Conservation (phyloP, 2,797 vertebrate genomes). For the Salarias fasciatus region DNA sequence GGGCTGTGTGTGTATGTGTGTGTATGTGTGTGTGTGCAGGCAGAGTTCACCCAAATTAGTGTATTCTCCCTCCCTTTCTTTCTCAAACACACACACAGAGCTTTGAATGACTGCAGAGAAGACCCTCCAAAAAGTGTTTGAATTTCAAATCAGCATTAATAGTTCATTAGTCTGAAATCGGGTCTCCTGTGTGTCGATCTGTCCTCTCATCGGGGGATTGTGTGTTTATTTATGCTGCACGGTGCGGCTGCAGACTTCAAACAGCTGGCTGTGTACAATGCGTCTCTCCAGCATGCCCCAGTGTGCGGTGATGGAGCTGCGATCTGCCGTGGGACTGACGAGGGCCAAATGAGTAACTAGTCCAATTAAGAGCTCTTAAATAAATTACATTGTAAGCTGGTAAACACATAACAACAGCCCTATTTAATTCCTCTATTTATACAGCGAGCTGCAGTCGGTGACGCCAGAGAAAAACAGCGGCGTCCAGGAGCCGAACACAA, state of each 20-base stretch:
- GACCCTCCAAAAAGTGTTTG: slow-evolving; percentile 61
- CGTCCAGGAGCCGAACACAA: slow-evolving; percentile 29
- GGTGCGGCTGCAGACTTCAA: slow-evolving; percentile 74
- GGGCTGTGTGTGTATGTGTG: not conserved
- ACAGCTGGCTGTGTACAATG: slow-evolving; percentile 75
- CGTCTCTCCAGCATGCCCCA: slow-evolving; percentile 67
- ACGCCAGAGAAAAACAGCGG: slow-evolving; percentile 26
- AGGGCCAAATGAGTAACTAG: slow-evolving; percentile 79
- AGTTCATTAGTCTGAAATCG: slow-evolving; percentile 77
- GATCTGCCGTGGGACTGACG: slow-evolving; percentile 69
- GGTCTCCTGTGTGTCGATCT: slow-evolving; percentile 71
- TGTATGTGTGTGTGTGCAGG: slow-evolving; percentile 7
- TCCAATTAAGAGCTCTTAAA: slow-evolving; percentile 82
- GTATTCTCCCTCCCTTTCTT: slow-evolving; percentile 28
- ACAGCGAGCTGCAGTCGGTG: slow-evolving; percentile 47
- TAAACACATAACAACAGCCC: slow-evolving; percentile 68
- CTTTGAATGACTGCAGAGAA: slow-evolving; percentile 42
- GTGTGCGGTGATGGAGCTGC: slow-evolving; percentile 68
- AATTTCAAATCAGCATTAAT: slow-evolving; percentile 79
- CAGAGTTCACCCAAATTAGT: slow-evolving; percentile 51
- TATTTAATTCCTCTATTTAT: slow-evolving; percentile 70
- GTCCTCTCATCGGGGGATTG: slow-evolving; percentile 67
- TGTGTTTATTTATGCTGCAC: slow-evolving; percentile 75
- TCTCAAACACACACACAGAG: slow-evolving; percentile 6
- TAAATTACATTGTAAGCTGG: slow-evolving; percentile 76